A percentile compares a stretch with the other conserved stretches of the same genome.
These are phyloP conservation scores for Styela plicata DNA, from an alignment of 23 tunicate species.

Conservation along the genomic window DNA sequence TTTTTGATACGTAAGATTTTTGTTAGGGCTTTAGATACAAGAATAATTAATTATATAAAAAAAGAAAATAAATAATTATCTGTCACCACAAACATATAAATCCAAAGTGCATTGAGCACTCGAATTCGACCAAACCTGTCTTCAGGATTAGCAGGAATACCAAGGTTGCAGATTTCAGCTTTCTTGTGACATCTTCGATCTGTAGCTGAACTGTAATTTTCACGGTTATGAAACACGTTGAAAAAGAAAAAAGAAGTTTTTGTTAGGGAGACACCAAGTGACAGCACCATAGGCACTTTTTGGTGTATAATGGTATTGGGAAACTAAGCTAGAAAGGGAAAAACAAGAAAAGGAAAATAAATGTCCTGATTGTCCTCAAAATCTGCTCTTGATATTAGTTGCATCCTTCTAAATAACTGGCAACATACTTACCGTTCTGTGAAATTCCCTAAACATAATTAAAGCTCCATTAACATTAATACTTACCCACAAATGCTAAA, in stretches of 20 bases:
- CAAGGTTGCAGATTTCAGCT: slow-evolving; percentile 89
- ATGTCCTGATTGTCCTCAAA: too few relatives aligned
- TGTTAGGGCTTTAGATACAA: too few relatives aligned
- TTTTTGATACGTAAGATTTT: too few relatives aligned
- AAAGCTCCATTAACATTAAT: too few relatives aligned
- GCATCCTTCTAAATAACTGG: too few relatives aligned
- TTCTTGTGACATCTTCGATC: slow-evolving; percentile 91
- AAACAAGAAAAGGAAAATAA: too few relatives aligned
- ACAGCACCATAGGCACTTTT: not conserved
- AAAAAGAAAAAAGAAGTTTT: slow-evolving; percentile 48
- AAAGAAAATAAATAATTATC: not conserved
- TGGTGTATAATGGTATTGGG: too few relatives aligned
- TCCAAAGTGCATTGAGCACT: slow-evolving; percentile 10
- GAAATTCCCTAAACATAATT: too few relatives aligned
- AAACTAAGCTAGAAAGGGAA: too few relatives aligned
- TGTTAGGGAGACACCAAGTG: not conserved
- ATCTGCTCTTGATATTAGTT: too few relatives aligned
- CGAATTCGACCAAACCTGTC: slow-evolving; percentile 59
- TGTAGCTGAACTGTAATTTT: slow-evolving; percentile 97
- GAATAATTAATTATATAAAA: not conserved
- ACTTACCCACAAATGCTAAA: too few relatives aligned
- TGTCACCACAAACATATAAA: not conserved
- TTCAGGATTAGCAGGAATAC: slow-evolving; percentile 93
- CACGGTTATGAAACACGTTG: slow-evolving; percentile 65
- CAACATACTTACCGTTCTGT: too few relatives aligned